Evolutionary conservation across 2,797 vertebrate genomes (phyloP), one percentile per base, ranked within the genome.

Genomic region (Amblyraja radiata): DNA sequence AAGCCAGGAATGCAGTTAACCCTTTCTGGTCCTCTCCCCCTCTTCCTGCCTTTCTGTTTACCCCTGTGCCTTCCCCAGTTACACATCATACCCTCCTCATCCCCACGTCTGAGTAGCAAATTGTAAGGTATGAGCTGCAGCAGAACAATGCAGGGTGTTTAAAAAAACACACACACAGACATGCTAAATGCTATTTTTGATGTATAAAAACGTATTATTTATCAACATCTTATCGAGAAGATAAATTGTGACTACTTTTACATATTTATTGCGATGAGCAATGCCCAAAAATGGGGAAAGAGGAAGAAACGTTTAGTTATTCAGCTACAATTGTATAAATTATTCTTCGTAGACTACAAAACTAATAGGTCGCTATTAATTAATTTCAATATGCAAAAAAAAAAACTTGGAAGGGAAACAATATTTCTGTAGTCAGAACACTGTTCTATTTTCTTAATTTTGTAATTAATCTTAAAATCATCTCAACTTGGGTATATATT

Each of bases 381-480:
- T 97, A 96, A 96, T 95, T 96, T 96, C 95, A 96, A 95, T 96
- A 96, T 96, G 96, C 97, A 96, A 96, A 95, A 95, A 54, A 54
- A 94, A 95, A 94, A 93, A 95, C 95, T 95, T 94, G 36, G 90
- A 73, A 94, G 95, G 95, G 95, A 94, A 94, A 95, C 95, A 46
- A 94, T 95, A 95, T 95, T 95, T 95, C 95, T 95, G 96, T 97
- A 97, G 97, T 97, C 93, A 95, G 97, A 96, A 95, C 96, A 97
- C 97, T 97, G 98, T 95, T 96, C 95, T 96, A 96, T 95, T 96
- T 96, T 96, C 95, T 95, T 96, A 95, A 92, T 74, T 92, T 94
- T 94, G 94, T 95, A 94, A 94, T 96, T 96, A 96, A 95, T 96
- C 95, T 96, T 94, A 95, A 96, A 95, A 95, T 95, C 71, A 92